Evolutionary conservation across 2,888 invertebrate genomes (phyloP).

Genomic region (Orthosia cruda): DNA sequence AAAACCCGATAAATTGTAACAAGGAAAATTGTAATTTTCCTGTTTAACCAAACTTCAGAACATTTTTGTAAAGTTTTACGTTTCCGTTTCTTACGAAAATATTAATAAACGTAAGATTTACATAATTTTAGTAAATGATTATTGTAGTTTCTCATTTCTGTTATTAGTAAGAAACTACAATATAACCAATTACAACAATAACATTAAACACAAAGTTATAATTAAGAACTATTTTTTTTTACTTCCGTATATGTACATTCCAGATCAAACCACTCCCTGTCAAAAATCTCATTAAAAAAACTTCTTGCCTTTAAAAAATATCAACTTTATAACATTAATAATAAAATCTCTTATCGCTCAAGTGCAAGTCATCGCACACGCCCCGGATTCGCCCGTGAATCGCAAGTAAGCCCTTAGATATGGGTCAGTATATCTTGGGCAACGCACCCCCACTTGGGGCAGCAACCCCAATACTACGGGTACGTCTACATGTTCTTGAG

Average conservation of each 20-base stretch:
- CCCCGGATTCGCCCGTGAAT: slow-evolving; percentile 34
- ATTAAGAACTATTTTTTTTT: no score
- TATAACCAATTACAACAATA: no score
- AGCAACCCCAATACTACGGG: slow-evolving; percentile 41
- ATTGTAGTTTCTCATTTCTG: background rate
- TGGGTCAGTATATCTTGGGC: slow-evolving; percentile 66
- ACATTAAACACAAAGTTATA: no score
- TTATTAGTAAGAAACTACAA: background rate
- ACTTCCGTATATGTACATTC: no score
- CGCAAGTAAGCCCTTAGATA: slow-evolving; percentile 40
- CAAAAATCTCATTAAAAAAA: background rate
- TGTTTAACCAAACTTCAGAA: slow-evolving; percentile 11
- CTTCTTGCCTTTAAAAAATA: background rate
- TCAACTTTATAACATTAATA: background rate
- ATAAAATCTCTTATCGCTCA: background rate
- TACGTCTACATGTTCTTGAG: slow-evolving; percentile 54
- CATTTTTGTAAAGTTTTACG: background rate
- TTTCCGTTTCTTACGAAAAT: background rate
- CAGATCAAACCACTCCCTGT: no score
- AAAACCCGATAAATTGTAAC: slow-evolving; percentile 7
- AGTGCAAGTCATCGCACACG: slow-evolving; percentile 16
- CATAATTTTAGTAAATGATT: background rate
- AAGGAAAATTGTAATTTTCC: slow-evolving; percentile 26
- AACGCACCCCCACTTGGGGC: slow-evolving; percentile 38
- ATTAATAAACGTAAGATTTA: background rate